Conservation (phyloP, 2,888 invertebrate genomes). For the Stictocephala bisonia region DNA sequence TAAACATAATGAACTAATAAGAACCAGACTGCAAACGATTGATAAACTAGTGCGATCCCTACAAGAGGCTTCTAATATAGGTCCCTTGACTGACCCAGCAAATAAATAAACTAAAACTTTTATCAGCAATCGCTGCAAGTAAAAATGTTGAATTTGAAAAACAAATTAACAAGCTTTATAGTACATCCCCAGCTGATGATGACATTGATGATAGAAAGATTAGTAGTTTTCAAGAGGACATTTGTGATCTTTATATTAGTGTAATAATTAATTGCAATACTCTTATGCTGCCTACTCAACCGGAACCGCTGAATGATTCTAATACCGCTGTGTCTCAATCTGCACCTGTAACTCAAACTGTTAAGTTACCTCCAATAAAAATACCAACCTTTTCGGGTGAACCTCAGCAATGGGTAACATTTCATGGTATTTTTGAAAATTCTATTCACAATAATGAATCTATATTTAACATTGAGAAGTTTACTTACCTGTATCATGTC, state of each 20-base stretch:
- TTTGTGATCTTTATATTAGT: neutral
- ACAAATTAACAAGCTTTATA: neutral
- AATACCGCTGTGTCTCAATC: neutral
- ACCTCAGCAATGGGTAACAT: neutral
- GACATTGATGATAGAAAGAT: neutral
- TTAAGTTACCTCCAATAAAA: constrained; percentile 9
- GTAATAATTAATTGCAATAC: neutral
- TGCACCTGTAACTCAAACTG: neutral
- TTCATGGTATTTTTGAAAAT: constrained; percentile 18
- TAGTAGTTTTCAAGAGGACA: neutral
- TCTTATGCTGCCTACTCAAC: neutral
- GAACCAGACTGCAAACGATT: neutral
- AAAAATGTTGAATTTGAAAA: neutral
- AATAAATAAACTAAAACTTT: neutral
- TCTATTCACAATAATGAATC: constrained; percentile 22
- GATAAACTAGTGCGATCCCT: neutral
- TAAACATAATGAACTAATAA: neutral
- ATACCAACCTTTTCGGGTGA: constrained; percentile 16
- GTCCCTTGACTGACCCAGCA: neutral
- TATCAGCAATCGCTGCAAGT: neutral
- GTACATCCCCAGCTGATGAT: neutral
- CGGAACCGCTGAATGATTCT: neutral
- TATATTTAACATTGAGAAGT: constrained; percentile 22
- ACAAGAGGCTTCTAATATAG: neutral
- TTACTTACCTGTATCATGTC: constrained; percentile 24